These are phyloP conservation scores for Latrodectus elegans DNA, from an alignment of 2,888 invertebrate genomes.

Conservation along the genomic window DNA sequence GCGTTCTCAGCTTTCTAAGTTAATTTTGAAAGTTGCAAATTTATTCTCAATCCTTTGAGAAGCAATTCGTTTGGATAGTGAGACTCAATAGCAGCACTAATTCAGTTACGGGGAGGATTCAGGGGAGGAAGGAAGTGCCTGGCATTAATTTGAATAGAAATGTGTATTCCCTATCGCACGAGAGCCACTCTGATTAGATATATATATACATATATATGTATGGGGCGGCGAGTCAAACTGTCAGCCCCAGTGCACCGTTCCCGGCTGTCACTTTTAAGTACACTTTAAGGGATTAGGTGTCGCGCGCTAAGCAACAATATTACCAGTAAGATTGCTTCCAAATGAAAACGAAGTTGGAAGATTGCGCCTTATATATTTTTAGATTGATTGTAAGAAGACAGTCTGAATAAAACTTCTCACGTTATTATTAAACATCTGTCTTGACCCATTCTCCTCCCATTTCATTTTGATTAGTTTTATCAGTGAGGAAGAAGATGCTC, in stretches of 20 bases:
- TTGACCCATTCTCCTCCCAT: too few relatives aligned
- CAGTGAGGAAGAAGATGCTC: too few relatives aligned
- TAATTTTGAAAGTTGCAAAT: conserved; percentile 29
- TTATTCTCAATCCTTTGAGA: conserved; percentile 18
- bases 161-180: background rate
- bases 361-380: conserved; percentile 7
- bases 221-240: too few relatives aligned
- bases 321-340: conserved; percentile 37
- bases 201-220: too few relatives aligned
- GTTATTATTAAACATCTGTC: too few relatives aligned
- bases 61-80: conserved; percentile 30
- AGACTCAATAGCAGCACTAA: conserved; percentile 24
- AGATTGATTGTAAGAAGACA: background rate
- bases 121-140: background rate
- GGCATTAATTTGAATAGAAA: conserved; percentile 30
- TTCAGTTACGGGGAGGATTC: conserved; percentile 11
- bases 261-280: conserved; percentile 35
- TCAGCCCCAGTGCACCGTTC: too few relatives aligned
- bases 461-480: too few relatives aligned
- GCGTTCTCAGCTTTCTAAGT: background rate
- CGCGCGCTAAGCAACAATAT: conserved; percentile 8
- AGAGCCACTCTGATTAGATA: too few relatives aligned
- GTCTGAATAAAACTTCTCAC: too few relatives aligned
- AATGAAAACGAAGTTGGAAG: conserved; percentile 33
- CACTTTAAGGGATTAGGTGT: conserved; percentile 39